phyloP scores from a whole-genome alignment of 2,888 invertebrate genomes.

The Adelphocoris suturalis region DNA sequence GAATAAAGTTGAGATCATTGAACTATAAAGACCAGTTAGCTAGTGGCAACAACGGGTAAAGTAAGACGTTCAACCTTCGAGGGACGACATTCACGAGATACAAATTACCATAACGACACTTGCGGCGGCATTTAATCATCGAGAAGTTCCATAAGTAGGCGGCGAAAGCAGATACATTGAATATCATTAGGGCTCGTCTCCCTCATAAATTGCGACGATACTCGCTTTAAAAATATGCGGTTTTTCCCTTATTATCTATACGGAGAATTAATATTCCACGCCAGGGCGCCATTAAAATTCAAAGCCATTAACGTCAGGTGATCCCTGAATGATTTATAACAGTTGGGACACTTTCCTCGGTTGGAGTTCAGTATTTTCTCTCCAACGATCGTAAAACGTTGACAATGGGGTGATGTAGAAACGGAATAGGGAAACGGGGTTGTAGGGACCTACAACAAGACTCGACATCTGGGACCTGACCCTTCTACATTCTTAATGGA shows the following conservation, averaged over 20 bases:
- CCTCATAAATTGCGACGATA: background rate
- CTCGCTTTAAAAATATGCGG: background rate
- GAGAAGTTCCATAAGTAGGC: background rate
- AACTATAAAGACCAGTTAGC: too few species aligned
- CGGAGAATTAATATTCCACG: constrained; percentile 11
- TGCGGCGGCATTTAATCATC: background rate
- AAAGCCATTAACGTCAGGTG: constrained; percentile 21
- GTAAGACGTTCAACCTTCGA: background rate
- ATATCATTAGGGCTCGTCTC: background rate
- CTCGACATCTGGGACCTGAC: background rate
- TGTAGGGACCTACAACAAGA: too few species aligned
- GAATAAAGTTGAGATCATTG: too few species aligned
- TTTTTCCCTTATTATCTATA: constrained; percentile 15
- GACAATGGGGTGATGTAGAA: background rate
- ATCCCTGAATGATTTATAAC: constrained; percentile 10
- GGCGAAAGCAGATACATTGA: background rate
- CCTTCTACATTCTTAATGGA: background rate
- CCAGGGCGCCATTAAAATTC: background rate
- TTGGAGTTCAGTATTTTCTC: background rate
- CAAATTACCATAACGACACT: background rate
- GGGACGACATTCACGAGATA: background rate
- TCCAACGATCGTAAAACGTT: background rate
- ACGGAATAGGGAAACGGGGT: background rate
- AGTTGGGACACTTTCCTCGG: background rate
- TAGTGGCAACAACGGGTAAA: too few species aligned